Conservation (phyloP, 2,113 vertebrate species). For the Ictalurus punctatus region DNA sequence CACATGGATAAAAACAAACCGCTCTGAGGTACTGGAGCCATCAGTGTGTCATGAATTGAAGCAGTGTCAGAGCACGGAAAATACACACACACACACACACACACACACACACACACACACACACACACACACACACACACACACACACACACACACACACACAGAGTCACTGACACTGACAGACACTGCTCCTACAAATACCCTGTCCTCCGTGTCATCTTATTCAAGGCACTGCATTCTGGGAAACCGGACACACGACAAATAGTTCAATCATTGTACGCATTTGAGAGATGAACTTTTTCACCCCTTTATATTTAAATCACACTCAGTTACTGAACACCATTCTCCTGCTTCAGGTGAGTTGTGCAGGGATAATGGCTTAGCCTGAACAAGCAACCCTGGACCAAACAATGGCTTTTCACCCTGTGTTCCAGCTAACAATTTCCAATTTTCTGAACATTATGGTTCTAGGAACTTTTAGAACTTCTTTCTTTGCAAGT, state of each 20-base stretch:
- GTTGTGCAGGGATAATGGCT: not conserved
- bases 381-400: not conserved
- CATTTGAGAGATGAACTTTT: conserved; percentile 20
- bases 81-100: too few relatives aligned
- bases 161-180: not conserved
- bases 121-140: not conserved
- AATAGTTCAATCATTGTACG: not conserved
- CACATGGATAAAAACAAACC: not conserved
- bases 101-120: not conserved
- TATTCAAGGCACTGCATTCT: conserved; percentile 1
- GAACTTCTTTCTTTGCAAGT: too few relatives aligned
- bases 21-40: not conserved
- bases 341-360: not conserved
- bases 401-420: not conserved
- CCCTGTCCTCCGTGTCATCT: not conserved
- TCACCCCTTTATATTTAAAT: conserved; percentile 25
- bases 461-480: not conserved
- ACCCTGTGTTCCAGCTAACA: not conserved
- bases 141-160: not conserved
- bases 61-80: not conserved
- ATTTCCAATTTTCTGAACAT: not conserved
- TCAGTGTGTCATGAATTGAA: not conserved
- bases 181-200: not conserved
- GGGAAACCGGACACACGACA: conserved; percentile 3
- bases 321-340: conserved; percentile 1